Percentiles rank a stretch among this genome's conserved stretches.
phyloP scores from a whole-genome alignment of 2,113 vertebrate species.

The Podarcis raffonei region DNA sequence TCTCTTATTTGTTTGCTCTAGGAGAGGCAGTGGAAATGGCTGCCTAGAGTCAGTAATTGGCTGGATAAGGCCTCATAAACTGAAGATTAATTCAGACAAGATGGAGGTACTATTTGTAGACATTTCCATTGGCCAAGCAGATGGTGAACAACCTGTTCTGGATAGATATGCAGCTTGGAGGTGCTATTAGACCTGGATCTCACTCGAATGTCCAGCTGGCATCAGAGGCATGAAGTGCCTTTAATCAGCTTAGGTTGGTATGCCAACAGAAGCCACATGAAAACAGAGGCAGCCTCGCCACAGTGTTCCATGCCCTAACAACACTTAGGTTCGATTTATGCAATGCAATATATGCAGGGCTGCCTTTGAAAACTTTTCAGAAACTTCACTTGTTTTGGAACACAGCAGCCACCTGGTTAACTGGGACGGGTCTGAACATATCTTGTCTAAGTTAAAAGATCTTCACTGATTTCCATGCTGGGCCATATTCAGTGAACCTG shows the following conservation, averaged over 20 bases:
- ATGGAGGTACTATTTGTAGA: background rate
- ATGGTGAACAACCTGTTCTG: background rate
- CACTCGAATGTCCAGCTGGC: background rate
- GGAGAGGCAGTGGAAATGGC: background rate
- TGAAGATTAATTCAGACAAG: background rate
- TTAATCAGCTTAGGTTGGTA: background rate
- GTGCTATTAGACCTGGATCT: background rate
- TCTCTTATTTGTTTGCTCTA: background rate
- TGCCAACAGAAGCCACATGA: background rate
- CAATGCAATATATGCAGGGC: background rate
- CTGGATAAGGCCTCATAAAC: background rate
- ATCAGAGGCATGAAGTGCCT: background rate
- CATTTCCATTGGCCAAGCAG: background rate
- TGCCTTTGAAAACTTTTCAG: background rate
- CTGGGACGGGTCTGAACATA: background rate
- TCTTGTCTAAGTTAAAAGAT: background rate
- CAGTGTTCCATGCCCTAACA: too few species aligned
- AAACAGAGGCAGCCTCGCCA: background rate
- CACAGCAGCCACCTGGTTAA: background rate
- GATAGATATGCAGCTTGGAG: background rate
- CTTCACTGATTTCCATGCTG: background rate
- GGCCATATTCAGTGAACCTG: too few species aligned
- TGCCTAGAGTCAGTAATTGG: background rate
- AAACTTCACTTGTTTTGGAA: background rate
- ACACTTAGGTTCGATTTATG: background rate